phyloP scores from a whole-genome alignment of 2,113 vertebrate genomes.

The Centropus bengalensis region DNA sequence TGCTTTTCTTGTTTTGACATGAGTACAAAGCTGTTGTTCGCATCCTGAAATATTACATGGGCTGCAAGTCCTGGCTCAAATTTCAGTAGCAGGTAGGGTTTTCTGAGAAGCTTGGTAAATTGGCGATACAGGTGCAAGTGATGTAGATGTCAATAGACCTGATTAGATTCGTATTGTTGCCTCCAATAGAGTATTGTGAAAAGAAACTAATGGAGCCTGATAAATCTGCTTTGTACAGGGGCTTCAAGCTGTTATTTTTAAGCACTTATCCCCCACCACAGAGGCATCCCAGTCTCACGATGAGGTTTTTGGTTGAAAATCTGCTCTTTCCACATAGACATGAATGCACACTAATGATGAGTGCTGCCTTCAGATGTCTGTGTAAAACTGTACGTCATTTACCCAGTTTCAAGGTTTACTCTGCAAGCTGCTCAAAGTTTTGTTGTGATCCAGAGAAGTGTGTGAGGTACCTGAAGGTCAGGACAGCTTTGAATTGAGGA shows the following conservation, averaged over 20 bases:
- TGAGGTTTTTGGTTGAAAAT: neutral
- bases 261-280: neutral
- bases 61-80: neutral
- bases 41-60: neutral
- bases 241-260: neutral
- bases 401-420: neutral
- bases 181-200: neutral
- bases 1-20: neutral
- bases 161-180: neutral
- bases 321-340: neutral
- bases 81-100: neutral
- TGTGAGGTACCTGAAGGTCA: neutral
- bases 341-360: neutral
- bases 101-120: neutral
- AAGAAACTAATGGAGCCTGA: neutral
- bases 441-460: neutral
- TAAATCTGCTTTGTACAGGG: neutral
- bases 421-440: neutral
- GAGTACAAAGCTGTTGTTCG: neutral
- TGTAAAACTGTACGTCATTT: neutral
- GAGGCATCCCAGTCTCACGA: neutral
- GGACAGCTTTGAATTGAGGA: neutral
- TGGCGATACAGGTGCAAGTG: neutral
- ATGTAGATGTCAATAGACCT: neutral
- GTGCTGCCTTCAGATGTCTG: neutral